Conservation (phyloP, 2,888 invertebrate genomes). For the Harmothoe impar region DNA sequence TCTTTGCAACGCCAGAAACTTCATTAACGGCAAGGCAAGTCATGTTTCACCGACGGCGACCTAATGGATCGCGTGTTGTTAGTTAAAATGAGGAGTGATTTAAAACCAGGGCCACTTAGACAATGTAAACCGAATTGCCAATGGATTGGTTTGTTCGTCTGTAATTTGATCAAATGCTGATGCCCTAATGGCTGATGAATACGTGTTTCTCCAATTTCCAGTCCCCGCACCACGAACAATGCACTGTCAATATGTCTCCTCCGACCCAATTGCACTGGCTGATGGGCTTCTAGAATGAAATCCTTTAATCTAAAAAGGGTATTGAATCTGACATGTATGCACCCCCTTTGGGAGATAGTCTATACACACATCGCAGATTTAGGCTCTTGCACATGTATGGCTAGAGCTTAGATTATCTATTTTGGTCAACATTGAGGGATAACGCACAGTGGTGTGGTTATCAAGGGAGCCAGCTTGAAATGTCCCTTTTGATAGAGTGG, state of each 20-base stretch:
- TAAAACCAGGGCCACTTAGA: constrained; percentile 17
- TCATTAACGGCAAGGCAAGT: constrained; percentile 6
- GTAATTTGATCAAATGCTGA: constrained; percentile 27
- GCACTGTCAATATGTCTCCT: constrained; percentile 17
- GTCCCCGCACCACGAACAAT: background rate
- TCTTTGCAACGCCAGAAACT: background rate
- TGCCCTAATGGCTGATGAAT: background rate
- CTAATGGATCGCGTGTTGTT: constrained; percentile 11
- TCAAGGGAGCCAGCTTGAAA: no score
- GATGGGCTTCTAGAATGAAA: background rate
- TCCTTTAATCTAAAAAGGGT: background rate
- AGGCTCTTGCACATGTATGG: no score
- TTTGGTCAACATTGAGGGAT: no score
- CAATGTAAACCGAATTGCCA: constrained; percentile 39
- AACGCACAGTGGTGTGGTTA: no score
- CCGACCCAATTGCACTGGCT: background rate
- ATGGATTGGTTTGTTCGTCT: constrained; percentile 40
- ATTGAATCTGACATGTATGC: no score
- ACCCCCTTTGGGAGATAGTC: no score
- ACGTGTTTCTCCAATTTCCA: background rate
- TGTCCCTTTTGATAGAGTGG: no score
- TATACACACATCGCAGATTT: no score
- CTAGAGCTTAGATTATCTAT: no score
- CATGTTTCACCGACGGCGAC: background rate
- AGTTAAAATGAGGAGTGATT: constrained; percentile 31